These are phyloP conservation scores for Rhinopithecus roxellana DNA, from an alignment of 2,113 vertebrate species.

Conservation along the genomic window DNA sequence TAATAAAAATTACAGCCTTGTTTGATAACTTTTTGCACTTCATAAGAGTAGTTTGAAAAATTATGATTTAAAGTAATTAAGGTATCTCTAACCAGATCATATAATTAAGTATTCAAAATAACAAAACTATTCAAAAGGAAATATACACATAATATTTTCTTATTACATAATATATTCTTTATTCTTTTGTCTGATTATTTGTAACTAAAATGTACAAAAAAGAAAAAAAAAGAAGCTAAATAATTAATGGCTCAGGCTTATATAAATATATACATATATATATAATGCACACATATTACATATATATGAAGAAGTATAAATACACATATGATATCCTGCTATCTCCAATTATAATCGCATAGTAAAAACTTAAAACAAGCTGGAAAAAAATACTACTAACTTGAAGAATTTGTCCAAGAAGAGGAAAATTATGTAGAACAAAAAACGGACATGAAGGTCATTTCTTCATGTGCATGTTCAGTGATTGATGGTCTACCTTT, in stretches of 20 bases:
- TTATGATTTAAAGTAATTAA: neutral
- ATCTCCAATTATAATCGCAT: neutral
- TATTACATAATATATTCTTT: neutral
- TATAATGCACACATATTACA: neutral
- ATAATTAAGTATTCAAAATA: neutral
- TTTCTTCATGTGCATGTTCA: slow-evolving; percentile 16
- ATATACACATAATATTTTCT: neutral
- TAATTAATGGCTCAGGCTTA: neutral
- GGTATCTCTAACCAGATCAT: neutral
- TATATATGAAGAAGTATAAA: neutral
- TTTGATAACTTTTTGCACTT: neutral
- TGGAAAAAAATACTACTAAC: neutral
- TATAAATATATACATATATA: neutral
- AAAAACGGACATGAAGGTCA: slow-evolving; percentile 55
- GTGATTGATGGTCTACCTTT: slow-evolving; percentile 64
- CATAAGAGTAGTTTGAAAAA: neutral
- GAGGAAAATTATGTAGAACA: slow-evolving; percentile 58
- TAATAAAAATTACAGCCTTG: neutral
- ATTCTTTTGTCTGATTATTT: neutral
- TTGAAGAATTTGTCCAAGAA: slow-evolving; percentile 53
- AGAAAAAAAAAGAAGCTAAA: neutral
- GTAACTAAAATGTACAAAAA: neutral
- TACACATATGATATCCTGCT: neutral
- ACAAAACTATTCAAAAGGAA: neutral
- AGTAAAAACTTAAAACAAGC: neutral